Evolutionary conservation across 2,888 invertebrate species (phyloP).

Genomic region (Pomacea canaliculata): DNA sequence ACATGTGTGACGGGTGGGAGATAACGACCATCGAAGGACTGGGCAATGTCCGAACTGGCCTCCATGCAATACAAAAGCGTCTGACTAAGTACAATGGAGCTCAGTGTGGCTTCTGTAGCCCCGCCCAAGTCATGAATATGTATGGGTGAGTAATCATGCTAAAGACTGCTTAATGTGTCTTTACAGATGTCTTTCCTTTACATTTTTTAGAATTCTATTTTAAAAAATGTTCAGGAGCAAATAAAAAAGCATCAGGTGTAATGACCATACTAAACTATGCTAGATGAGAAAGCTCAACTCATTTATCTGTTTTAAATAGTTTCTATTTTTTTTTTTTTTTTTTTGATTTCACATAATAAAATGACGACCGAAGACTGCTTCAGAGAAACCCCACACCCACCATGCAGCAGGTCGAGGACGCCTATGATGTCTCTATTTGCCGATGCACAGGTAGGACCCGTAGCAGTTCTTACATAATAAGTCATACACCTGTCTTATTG

Average conservation of each 20-base stretch:
- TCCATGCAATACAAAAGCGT: constrained; percentile 78
- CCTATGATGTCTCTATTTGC: constrained; percentile 81
- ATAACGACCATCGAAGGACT: constrained; percentile 82
- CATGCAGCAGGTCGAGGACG: constrained; percentile 78
- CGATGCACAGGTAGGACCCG: constrained; percentile 75
- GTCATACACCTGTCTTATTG: too few species aligned
- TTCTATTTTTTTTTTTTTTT: too few species aligned
- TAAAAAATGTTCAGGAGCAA: too few species aligned
- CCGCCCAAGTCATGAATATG: constrained; percentile 74
- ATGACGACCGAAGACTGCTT: constrained; percentile 38
- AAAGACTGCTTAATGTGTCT: too few species aligned
- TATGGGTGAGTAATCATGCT: constrained; percentile 32
- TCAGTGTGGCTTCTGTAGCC: constrained; percentile 83
- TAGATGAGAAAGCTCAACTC: too few species aligned
- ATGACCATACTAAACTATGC: too few species aligned
- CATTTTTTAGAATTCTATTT: too few species aligned
- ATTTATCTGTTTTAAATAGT: too few species aligned
- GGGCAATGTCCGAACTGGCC: constrained; percentile 76
- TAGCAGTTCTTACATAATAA: too few species aligned
- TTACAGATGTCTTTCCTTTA: too few species aligned
- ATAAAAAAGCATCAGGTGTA: too few species aligned
- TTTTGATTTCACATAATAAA: too few species aligned
- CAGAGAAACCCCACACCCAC: constrained; percentile 62
- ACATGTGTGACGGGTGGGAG: constrained; percentile 78
- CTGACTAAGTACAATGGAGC: constrained; percentile 79